Evolutionary conservation across 2,888 invertebrate species (phyloP), one percentile per base, ranked within the genome.

Genomic region (Andrena bicolor): DNA sequence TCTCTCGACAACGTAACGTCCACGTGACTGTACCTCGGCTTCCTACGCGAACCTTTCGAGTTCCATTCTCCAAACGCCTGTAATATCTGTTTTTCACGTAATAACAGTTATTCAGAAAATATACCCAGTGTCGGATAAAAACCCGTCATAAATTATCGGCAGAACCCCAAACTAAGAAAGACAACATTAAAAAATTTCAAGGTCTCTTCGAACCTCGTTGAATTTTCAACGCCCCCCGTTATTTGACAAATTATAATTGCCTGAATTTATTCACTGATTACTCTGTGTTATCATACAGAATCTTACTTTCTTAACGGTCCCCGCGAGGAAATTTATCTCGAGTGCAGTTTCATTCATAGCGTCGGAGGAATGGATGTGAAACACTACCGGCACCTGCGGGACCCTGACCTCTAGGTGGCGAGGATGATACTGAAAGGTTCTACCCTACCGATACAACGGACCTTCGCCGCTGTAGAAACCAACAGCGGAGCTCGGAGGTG

Each of bases 351-450:
- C 16, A 6, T 76, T 51, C 65, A 48, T 77, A 13, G 41, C 26
- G 32, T 48, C 13, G n/a, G 2, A 2, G 1, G 48, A 53, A 53
- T 53, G 5, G 7, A 2, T 10, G 2, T 76, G 35, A n/a, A 82
- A 71, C n/a, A 60, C 66, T 60, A 53, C 49, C 69, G 58, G 71
- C 61, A 58, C n/a, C 53, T 56, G 68, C 8, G 51, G 58, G 58
- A 60, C 26, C 72, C 80, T 80, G 85, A 85, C 85, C 85, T 85
- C 86, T 85, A 78, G 69, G 61, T 51, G 68, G 10, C 1, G 16
- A 20, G 7, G 3, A n/a, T 16, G n/a, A 58, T 48, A 84, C 71
- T 79, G 61, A 49, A 68, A 56, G 60, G 30, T 58, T 48, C 53
- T 64, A 30, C 78, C 64, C 83, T 72, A 85, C 23, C 85, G 86